A percentile compares a stretch with the other conserved stretches of the same genome.
These are phyloP conservation scores for Brenthis ino DNA, from an alignment of 2,888 invertebrate genomes.

Conservation along the genomic window DNA sequence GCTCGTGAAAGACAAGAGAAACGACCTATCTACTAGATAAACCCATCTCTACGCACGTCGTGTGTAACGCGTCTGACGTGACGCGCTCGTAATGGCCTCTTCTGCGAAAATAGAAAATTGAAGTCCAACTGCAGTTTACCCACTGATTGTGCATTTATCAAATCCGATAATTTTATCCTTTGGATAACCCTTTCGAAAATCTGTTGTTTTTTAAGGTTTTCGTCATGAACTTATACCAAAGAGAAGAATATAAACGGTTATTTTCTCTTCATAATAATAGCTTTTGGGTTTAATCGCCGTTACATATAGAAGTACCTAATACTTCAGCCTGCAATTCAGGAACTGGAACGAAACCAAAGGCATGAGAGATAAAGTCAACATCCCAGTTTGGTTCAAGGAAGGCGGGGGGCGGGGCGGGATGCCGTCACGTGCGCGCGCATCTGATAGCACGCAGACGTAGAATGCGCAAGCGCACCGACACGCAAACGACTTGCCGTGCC, in stretches of 20 bases:
- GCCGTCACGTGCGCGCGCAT: constrained; percentile 73
- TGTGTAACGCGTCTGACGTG: constrained; percentile 21
- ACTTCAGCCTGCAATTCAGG: constrained; percentile 16
- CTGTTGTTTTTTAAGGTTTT: too few species aligned
- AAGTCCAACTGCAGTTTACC: neutral
- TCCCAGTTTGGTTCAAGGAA: constrained; percentile 42
- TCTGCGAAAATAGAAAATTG: constrained; percentile 20
- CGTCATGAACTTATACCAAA: too few species aligned
- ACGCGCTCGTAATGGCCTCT: constrained; percentile 11
- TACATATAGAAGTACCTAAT: neutral
- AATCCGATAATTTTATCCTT: neutral
- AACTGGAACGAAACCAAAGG: constrained; percentile 30
- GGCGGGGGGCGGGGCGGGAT: constrained; percentile 47
- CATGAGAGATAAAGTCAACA: constrained; percentile 31
- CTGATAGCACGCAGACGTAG: constrained; percentile 56
- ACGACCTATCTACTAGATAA: constrained; percentile 26
- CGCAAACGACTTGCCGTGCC: constrained; percentile 38
- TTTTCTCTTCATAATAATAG: neutral
- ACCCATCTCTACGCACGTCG: constrained; percentile 25
- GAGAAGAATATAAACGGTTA: neutral
- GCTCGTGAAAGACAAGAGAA: constrained; percentile 17
- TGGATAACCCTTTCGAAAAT: neutral
- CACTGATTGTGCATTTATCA: neutral
- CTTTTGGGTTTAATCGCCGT: too few species aligned
- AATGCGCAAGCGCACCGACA: constrained; percentile 48